Conservation (phyloP, 35 echinoderm and acorn worm genomes). For the Patiria miniata region DNA sequence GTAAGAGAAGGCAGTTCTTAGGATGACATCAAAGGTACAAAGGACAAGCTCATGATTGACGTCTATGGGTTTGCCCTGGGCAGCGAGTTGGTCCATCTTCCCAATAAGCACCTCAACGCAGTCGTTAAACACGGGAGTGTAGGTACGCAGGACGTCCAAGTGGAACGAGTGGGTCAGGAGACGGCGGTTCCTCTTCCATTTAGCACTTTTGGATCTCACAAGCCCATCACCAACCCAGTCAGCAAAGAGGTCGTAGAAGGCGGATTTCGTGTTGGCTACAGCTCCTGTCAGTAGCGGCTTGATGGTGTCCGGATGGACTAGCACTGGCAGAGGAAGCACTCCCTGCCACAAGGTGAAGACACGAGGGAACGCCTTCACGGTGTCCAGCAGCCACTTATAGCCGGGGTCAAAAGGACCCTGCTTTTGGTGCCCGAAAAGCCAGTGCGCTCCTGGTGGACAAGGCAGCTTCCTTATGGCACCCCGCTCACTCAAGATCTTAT, state of each 20-base stretch:
- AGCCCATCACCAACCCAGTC: conserved; percentile 27
- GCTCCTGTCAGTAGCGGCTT: background rate
- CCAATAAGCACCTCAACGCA: background rate
- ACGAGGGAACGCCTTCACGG: background rate
- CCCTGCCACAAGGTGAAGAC: background rate
- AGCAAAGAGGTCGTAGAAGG: background rate
- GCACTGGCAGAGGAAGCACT: background rate
- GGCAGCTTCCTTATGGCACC: background rate
- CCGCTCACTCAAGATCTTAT: background rate
- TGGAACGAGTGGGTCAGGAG: conserved; percentile 16
- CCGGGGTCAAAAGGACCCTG: background rate
- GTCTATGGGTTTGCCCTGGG: background rate
- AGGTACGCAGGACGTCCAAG: conserved; percentile 8
- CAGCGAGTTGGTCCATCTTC: background rate
- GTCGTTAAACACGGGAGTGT: background rate
- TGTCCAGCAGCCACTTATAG: background rate
- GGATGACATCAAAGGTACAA: background rate
- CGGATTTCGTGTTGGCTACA: background rate
- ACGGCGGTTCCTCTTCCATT: conserved; percentile 27
- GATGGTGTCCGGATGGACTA: conserved; percentile 3
- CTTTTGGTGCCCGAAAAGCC: background rate
- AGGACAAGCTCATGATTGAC: background rate
- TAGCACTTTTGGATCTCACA: background rate
- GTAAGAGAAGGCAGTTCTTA: background rate
- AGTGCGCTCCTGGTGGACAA: background rate